These are phyloP conservation scores for Rhodeus uyekii DNA, from an alignment of 2,797 vertebrate genomes.

Conservation along the genomic window DNA sequence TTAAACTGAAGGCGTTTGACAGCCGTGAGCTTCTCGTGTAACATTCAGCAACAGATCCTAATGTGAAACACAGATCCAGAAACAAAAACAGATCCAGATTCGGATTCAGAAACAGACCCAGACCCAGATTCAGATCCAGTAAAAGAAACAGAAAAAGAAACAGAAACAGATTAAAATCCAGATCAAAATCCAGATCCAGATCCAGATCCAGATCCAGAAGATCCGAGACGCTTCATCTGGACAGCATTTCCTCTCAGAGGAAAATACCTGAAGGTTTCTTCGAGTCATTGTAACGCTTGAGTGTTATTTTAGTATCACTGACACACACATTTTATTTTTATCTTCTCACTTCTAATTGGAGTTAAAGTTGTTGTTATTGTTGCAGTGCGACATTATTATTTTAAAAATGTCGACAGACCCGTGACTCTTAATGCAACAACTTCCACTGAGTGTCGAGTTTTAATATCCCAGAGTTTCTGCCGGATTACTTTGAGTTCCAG, in stretches of 20 bases:
- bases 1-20: conserved; percentile 56
- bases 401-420: neutral
- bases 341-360: neutral
- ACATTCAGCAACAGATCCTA: conserved; percentile 39
- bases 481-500: neutral
- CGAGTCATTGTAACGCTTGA: neutral
- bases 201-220: too few relatives aligned
- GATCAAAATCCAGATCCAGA: too few relatives aligned
- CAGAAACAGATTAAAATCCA: too few relatives aligned
- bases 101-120: too few relatives aligned
- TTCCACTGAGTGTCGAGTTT: conserved; percentile 43
- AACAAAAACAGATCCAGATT: conserved; percentile 23
- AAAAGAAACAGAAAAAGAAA: too few relatives aligned
- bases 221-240: neutral
- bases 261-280: neutral
- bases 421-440: neutral
- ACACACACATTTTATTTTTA: neutral
- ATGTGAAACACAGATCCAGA: neutral
- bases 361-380: too few relatives aligned
- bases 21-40: conserved; percentile 58
- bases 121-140: too few relatives aligned
- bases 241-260: neutral
- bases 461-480: conserved; percentile 40
- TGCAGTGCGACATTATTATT: neutral
- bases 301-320: neutral